Evolutionary conservation across 1,140 invertebrate genomes (phyloP).

Genomic region (Sinella curviseta): DNA sequence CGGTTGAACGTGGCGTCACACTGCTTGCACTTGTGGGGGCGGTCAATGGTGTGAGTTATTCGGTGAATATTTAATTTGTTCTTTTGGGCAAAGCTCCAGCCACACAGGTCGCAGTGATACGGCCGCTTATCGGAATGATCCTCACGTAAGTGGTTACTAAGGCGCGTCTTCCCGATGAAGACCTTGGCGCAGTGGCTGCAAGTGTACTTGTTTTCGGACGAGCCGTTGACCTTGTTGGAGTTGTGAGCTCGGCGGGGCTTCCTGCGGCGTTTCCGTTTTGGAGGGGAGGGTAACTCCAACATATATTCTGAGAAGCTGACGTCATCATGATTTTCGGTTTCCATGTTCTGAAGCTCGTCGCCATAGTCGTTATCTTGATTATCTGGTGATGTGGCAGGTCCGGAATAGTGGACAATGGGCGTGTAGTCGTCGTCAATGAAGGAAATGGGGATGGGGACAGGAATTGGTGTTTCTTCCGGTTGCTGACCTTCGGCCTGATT

Average conservation of each 20-base stretch:
- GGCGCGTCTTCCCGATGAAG: background rate
- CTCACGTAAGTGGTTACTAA: background rate
- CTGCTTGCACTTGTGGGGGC: background rate
- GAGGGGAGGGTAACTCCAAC: background rate
- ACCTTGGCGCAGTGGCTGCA: background rate
- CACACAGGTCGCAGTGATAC: background rate
- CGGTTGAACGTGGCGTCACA: background rate
- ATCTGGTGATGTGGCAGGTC: background rate
- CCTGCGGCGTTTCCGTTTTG: background rate
- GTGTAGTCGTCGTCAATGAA: too few relatives aligned
- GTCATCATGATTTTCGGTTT: background rate
- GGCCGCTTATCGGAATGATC: background rate
- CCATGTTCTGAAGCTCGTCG: too few relatives aligned
- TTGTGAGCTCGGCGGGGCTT: background rate
- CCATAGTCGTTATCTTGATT: background rate
- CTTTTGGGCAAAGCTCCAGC: background rate
- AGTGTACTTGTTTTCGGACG: background rate
- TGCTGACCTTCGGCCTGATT: too few relatives aligned
- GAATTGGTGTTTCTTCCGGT: too few relatives aligned
- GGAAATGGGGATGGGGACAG: too few relatives aligned
- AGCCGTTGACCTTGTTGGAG: background rate
- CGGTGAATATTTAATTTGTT: background rate
- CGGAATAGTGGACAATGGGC: background rate
- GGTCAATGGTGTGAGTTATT: background rate
- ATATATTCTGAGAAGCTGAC: too few relatives aligned